Percentiles rank a stretch among this genome's conserved stretches.
phyloP scores from a whole-genome alignment of 2,888 invertebrate species.

The Phyllotreta striolata region DNA sequence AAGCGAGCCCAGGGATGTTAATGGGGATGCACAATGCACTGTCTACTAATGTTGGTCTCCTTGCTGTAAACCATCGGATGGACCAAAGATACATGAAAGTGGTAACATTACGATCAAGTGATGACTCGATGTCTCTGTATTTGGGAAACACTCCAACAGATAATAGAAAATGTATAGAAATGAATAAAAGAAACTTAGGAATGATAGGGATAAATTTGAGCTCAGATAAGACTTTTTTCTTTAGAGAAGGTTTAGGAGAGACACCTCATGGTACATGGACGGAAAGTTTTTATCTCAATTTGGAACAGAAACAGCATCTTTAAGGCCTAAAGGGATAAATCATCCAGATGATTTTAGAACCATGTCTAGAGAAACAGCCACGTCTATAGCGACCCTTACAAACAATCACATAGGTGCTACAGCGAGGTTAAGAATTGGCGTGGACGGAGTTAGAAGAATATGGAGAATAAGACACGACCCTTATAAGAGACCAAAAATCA shows the following conservation, averaged over 20 bases:
- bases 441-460: constrained; percentile 38
- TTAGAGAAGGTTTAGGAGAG: constrained; percentile 39
- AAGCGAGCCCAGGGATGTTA: constrained; percentile 43
- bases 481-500: too few relatives aligned
- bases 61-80: constrained; percentile 31
- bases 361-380: constrained; percentile 38
- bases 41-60: constrained; percentile 43
- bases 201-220: constrained; percentile 37
- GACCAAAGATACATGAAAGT: constrained; percentile 17
- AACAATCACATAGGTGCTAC: constrained; percentile 42
- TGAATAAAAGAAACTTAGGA: constrained; percentile 29
- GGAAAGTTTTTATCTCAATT: constrained; percentile 41
- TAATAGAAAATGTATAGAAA: constrained; percentile 22
- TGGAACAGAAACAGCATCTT: constrained; percentile 41
- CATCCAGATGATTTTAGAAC: constrained; percentile 39
- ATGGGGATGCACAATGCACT: constrained; percentile 49
- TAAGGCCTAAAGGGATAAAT: constrained; percentile 41
- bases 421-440: constrained; percentile 35
- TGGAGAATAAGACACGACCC: constrained; percentile 40
- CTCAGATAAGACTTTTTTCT: constrained; percentile 40
- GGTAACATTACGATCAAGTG: constrained; percentile 1
- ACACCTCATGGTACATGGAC: constrained; percentile 47
- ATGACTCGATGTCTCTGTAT: constrained; percentile 17
- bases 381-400: constrained; percentile 26
- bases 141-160: neutral